Percentiles rank a stretch among this genome's conserved stretches.
phyloP scores from a whole-genome alignment of 2,888 invertebrate species.

The Atethmia centrago region DNA sequence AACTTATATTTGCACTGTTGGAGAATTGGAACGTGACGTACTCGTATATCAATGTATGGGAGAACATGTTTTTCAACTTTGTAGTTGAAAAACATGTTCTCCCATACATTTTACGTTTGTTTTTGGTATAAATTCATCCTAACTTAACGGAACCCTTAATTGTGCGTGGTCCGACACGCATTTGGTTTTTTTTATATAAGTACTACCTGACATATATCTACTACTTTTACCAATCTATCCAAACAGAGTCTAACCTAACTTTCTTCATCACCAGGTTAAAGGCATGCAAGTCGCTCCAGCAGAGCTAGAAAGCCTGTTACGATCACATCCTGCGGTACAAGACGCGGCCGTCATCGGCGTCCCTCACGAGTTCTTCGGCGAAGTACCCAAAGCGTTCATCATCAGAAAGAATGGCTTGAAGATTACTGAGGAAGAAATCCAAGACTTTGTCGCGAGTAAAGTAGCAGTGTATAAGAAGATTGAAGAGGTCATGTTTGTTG shows the following conservation, averaged over 20 bases:
- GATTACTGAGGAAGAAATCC: slow-evolving; percentile 85
- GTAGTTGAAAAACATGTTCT: too few species aligned
- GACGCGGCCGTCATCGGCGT: slow-evolving; percentile 97
- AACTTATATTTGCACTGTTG: too few species aligned
- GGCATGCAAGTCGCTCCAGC: slow-evolving; percentile 96
- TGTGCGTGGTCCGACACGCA: too few species aligned
- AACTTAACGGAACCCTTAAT: too few species aligned
- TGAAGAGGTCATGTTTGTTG: slow-evolving; percentile 92
- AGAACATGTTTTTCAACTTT: too few species aligned
- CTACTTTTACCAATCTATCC: background rate
- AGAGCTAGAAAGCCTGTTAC: slow-evolving; percentile 94
- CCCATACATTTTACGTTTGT: too few species aligned
- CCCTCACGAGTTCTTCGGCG: slow-evolving; percentile 93
- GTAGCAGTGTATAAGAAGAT: slow-evolving; percentile 95
- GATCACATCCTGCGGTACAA: slow-evolving; percentile 93
- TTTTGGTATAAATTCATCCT: too few species aligned
- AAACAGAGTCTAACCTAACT: background rate
- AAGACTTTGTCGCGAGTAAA: slow-evolving; percentile 91
- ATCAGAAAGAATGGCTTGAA: slow-evolving; percentile 89
- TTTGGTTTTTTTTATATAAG: background rate
- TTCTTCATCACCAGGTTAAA: slow-evolving; percentile 87
- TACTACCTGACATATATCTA: too few species aligned
- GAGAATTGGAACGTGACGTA: too few species aligned
- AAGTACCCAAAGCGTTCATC: slow-evolving; percentile 95
- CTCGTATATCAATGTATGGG: too few species aligned